These are phyloP conservation scores for Colletes latitarsis DNA, from an alignment of 1,140 invertebrate genomes.

Conservation along the genomic window DNA sequence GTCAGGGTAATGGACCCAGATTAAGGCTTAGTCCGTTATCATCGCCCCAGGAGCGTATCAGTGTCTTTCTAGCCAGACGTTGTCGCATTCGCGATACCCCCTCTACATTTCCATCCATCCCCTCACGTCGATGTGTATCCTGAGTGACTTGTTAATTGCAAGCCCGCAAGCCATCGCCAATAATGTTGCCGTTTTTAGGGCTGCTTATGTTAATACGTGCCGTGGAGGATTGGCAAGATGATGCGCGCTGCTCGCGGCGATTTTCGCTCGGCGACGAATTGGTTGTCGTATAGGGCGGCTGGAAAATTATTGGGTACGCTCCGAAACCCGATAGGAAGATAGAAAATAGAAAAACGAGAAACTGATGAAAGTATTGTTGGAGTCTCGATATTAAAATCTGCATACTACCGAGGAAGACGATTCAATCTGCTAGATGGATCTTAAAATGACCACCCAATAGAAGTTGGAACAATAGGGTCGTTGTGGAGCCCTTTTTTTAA, in stretches of 20 bases:
- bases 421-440: too few relatives aligned
- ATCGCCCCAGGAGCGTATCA: constrained; percentile 55
- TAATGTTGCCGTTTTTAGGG: constrained; percentile 43
- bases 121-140: constrained; percentile 37
- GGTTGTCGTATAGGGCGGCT: not conserved
- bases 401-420: too few relatives aligned
- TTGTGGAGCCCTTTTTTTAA: too few relatives aligned
- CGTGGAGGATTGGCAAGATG: not conserved
- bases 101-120: not conserved
- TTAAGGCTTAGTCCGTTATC: constrained; percentile 64
- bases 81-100: constrained; percentile 23
- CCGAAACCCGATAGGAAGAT: not conserved
- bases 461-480: too few relatives aligned
- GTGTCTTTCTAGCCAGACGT: constrained; percentile 54
- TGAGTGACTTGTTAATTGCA: constrained; percentile 61
- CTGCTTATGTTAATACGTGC: constrained; percentile 2
- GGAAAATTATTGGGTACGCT: not conserved
- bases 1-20: constrained; percentile 68
- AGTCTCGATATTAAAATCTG: too few relatives aligned
- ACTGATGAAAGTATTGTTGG: not conserved
- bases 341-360: not conserved
- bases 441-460: too few relatives aligned
- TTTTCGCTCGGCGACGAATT: not conserved
- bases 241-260: not conserved
- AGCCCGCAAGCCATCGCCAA: constrained; percentile 50